These are phyloP conservation scores for Drepana arcuata DNA, from an alignment of 1,140 invertebrate species.

Conservation along the genomic window DNA sequence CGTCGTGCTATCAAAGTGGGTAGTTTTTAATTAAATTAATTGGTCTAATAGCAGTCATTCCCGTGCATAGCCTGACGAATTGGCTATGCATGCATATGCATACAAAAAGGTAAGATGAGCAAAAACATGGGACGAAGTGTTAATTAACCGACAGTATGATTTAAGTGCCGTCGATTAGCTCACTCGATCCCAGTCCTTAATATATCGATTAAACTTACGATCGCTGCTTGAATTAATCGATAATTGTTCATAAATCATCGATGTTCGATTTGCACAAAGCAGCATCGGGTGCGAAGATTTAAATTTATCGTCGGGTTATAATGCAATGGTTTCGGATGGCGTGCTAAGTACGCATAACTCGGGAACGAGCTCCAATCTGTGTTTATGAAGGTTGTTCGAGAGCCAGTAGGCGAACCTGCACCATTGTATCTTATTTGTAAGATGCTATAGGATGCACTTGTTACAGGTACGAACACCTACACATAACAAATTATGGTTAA, in stretches of 20 bases:
- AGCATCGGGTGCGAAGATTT: conserved; percentile 58
- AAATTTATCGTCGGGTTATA: conserved; percentile 50
- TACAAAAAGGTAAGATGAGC: no score
- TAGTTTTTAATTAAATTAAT: no score
- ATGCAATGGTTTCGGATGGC: conserved; percentile 42
- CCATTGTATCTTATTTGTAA: conserved; percentile 31
- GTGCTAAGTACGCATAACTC: conserved; percentile 55
- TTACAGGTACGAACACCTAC: no score
- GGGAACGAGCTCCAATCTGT: conserved; percentile 31
- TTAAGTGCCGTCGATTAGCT: conserved; percentile 24
- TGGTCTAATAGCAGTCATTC: no score
- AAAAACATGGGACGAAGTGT: no score
- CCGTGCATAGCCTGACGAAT: no score
- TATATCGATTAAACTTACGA: conserved; percentile 59
- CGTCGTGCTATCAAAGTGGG: no score
- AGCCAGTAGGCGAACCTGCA: conserved; percentile 30
- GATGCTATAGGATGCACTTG: no score
- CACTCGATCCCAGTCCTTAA: conserved; percentile 34
- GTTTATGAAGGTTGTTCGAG: conserved; percentile 40
- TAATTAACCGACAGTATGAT: conserved; percentile 33
- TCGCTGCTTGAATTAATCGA: conserved; percentile 70
- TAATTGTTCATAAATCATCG: conserved; percentile 70
- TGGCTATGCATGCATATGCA: no score
- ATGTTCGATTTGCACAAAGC: conserved; percentile 59
- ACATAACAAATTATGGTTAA: conserved; percentile 10